A percentile compares a stretch with the other conserved stretches of the same genome.
Conservation (phyloP, 2,888 invertebrate genomes). For the Neoascia interrupta region DNA sequence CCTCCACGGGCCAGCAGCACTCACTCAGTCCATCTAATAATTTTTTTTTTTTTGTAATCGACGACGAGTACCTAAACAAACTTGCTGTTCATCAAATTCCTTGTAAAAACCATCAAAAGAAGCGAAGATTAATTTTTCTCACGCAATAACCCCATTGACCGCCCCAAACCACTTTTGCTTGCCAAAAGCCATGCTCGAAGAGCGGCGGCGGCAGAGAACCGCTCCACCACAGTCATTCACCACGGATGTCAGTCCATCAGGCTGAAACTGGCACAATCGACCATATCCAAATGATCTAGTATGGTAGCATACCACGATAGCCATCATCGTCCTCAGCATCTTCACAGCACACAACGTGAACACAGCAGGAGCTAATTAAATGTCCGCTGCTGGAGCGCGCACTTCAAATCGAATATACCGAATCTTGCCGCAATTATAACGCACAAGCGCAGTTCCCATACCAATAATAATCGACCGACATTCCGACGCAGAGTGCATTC, state of each 20-base stretch:
- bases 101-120: conserved; percentile 45
- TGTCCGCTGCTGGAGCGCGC: conserved; percentile 33
- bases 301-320: conserved; percentile 59
- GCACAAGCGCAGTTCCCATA: conserved; percentile 63
- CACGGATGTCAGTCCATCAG: conserved; percentile 26
- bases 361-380: conserved; percentile 51
- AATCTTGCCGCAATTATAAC: conserved; percentile 44
- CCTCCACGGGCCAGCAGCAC: not conserved
- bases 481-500: conserved; percentile 25
- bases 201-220: conserved; percentile 12
- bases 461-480: conserved; percentile 1
- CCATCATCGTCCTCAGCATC: conserved; percentile 53
- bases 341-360: conserved; percentile 40
- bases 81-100: conserved; percentile 48
- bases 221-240: not conserved
- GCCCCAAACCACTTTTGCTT: conserved; percentile 45
- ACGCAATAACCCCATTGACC: conserved; percentile 64
- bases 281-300: conserved; percentile 65
- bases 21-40: not conserved
- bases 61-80: conserved; percentile 31
- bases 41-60: conserved; percentile 29
- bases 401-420: conserved; percentile 36
- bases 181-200: not conserved
- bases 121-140: conserved; percentile 65
- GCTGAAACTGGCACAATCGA: conserved; percentile 54